Base-by-base conservation (phyloP, 2,888 invertebrate genomes). In the Eurois occulta region DNA sequence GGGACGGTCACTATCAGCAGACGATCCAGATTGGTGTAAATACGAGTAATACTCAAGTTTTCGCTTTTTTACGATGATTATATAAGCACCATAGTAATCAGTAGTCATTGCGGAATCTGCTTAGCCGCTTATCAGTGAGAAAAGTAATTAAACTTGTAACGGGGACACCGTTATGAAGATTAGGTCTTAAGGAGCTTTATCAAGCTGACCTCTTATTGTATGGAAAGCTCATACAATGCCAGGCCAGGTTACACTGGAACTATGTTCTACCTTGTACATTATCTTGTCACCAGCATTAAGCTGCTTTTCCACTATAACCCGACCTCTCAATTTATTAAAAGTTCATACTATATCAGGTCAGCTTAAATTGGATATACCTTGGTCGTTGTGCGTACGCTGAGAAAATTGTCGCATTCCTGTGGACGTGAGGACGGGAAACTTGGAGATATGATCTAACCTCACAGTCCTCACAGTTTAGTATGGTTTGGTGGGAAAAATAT, bases 371-470 rank as follows among this genome's bases (percentile, higher is more conserved):
- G 60, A 58, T 24, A 10, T 52, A 18, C 5, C 60, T 18, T 60
- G 18, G 60, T 18, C 0, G 18, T 55, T 55, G n/a, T 28, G 16
- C 7, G 35, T n/a, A 21, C 18, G n/a, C 7, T 52, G 35, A 46
- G 55, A 43, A 79, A 1, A 79, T 60, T 78, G 79, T 78, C 78
- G 16, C 71, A 38, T 78, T 71, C 24, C 35, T 35, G 10, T 32
- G n/a, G 58, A 43, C 43, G 66, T 52, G 67, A 4, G 28, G 38
- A 48, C 38, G 55, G 78, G n/a, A 58, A 73, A 16, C 67, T 80
- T 11, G 2, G 7, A 72, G 66, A 48, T 72, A 60, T 41, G 41
- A 69, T 77, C 60, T 69, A 41, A 77, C 21, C 32, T 48, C 32
- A 55, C 32, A 55, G 21, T 16, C 11, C 32, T 48, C 32, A 55